These are phyloP conservation scores for Norana najaformis DNA, from an alignment of 2,888 invertebrate genomes.

Conservation along the genomic window DNA sequence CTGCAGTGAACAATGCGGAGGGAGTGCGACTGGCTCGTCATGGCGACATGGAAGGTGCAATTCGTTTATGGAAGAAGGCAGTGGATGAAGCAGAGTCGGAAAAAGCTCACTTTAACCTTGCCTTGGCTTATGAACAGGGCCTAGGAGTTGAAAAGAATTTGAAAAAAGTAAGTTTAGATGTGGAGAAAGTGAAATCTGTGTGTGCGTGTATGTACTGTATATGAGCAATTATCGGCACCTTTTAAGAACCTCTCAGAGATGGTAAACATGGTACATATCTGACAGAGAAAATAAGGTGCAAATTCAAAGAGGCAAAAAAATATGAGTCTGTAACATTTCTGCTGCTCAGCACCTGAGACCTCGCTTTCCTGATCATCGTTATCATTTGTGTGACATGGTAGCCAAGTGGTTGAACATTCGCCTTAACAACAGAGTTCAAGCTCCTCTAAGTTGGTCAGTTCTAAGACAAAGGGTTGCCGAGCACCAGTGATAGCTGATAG, in stretches of 20 bases:
- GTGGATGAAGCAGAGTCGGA: constrained; percentile 23
- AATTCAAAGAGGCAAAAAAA: neutral
- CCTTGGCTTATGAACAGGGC: constrained; percentile 38
- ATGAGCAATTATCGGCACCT: no score
- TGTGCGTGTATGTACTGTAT: neutral
- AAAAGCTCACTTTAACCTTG: constrained; percentile 37
- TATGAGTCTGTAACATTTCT: neutral
- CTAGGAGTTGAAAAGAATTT: constrained; percentile 31
- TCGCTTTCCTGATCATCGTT: no score
- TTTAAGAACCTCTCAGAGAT: no score
- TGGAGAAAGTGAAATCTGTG: neutral
- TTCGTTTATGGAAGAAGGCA: constrained; percentile 33
- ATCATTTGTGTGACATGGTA: no score
- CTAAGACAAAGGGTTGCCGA: no score
- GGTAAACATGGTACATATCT: no score
- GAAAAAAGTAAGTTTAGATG: constrained; percentile 33
- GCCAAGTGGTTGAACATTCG: no score
- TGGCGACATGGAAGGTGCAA: constrained; percentile 30
- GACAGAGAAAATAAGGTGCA: neutral
- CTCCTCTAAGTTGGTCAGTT: no score
- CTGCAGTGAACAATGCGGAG: neutral
- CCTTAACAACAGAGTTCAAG: neutral
- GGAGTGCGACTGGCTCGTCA: neutral
- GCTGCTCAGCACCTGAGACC: neutral
- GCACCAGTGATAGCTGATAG: no score